phyloP scores from a whole-genome alignment of 30 jellyfish, hydroid and myxozoan species.

The Rhopilema esculentum region DNA sequence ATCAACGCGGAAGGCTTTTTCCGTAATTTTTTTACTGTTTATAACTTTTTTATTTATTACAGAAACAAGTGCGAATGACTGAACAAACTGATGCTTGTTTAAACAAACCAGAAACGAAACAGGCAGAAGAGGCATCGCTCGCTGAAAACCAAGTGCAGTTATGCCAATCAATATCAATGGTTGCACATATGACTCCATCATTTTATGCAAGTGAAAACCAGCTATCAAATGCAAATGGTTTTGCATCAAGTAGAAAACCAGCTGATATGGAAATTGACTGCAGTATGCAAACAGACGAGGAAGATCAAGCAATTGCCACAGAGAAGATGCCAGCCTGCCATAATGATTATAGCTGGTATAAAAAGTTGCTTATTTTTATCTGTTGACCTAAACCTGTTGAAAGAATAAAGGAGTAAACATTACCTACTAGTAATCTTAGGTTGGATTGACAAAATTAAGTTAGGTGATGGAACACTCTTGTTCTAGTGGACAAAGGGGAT shows the following conservation, averaged over 20 bases:
- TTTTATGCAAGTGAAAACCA: neutral
- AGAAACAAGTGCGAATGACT: neutral
- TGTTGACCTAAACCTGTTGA: no score
- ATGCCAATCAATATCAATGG: slow-evolving; percentile 65
- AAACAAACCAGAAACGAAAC: neutral
- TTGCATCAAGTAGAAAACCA: neutral
- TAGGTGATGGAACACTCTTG: no score
- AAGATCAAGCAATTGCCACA: neutral
- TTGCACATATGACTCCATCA: slow-evolving; percentile 59
- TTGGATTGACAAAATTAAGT: no score
- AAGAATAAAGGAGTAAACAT: no score
- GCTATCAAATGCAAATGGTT: neutral
- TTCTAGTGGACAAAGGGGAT: no score
- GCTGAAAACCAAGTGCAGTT: slow-evolving; percentile 1
- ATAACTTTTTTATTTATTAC: neutral
- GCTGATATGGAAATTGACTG: slow-evolving; percentile 41
- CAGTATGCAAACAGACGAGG: neutral
- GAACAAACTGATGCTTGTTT: neutral
- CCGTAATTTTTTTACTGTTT: no score
- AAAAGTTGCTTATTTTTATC: neutral
- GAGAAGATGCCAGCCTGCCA: neutral
- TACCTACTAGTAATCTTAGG: no score
- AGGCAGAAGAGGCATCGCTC: neutral
- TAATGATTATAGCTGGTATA: neutral
- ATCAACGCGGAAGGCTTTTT: no score